Conservation (phyloP, 2,888 invertebrate species). For the Brassicogethes aeneus region DNA sequence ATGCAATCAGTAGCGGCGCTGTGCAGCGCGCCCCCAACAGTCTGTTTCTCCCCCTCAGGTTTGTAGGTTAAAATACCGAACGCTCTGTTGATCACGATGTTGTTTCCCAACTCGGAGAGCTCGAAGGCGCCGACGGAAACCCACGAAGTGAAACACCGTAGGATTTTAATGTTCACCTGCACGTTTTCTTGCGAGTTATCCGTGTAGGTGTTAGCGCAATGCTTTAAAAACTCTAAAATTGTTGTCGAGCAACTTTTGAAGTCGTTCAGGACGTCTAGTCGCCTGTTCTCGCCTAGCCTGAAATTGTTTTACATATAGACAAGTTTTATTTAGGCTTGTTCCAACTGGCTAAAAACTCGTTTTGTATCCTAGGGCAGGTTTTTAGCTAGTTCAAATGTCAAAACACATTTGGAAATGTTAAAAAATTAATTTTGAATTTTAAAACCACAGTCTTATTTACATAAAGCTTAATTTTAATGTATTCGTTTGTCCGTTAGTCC, state of each 20-base stretch:
- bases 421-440: no score
- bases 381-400: no score
- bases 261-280: constrained; percentile 75
- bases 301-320: no score
- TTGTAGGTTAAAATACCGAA: constrained; percentile 52
- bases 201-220: constrained; percentile 58
- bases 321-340: no score
- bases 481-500: no score
- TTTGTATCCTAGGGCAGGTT: no score
- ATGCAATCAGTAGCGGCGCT: constrained; percentile 87
- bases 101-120: constrained; percentile 63
- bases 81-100: constrained; percentile 62
- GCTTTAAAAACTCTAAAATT: constrained; percentile 70
- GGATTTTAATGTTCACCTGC: constrained; percentile 61
- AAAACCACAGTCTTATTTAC: no score
- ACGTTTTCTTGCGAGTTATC: constrained; percentile 59
- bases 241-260: constrained; percentile 65
- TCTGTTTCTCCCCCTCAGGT: constrained; percentile 27
- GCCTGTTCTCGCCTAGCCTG: constrained; percentile 79
- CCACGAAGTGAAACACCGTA: constrained; percentile 89
- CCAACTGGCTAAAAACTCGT: no score
- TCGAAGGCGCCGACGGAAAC: constrained; percentile 75
- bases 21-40: constrained; percentile 50
- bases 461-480: no score
- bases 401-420: no score